Conservation (phyloP, 2,113 vertebrate genomes). For the Lynx canadensis region DNA sequence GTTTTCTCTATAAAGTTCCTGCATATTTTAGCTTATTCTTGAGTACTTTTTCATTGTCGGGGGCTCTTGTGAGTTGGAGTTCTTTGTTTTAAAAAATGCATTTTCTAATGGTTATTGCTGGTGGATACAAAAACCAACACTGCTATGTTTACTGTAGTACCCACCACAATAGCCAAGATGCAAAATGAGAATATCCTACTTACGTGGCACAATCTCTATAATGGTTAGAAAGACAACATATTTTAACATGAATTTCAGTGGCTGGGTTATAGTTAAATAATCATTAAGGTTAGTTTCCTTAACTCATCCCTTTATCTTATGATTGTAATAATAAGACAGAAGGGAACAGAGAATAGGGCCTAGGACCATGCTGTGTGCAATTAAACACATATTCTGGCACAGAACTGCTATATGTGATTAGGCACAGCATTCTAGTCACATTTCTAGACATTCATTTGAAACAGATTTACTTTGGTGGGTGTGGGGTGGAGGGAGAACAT, state of each 20-base stretch:
- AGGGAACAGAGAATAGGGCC: not conserved
- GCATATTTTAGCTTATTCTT: not conserved
- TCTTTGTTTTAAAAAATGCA: not conserved
- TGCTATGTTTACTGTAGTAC: not conserved
- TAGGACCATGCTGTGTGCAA: not conserved
- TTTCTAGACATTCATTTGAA: not conserved
- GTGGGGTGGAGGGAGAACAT: not conserved
- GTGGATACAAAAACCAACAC: not conserved
- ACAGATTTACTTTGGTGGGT: not conserved
- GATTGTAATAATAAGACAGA: not conserved
- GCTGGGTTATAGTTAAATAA: not conserved
- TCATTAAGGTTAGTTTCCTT: not conserved
- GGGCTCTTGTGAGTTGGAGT: not conserved
- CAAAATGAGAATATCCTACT: not conserved
- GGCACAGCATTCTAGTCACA: not conserved
- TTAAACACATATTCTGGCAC: not conserved
- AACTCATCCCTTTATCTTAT: not conserved
- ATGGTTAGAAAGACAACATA: not conserved
- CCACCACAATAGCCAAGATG: not conserved
- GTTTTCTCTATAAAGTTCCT: not conserved
- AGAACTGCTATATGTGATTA: not conserved
- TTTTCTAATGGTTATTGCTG: conserved; percentile 8
- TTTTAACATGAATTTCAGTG: not conserved
- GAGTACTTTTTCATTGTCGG: not conserved
- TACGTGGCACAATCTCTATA: not conserved